These are phyloP conservation scores for Drosophila watanabei DNA, from an alignment of 1,140 invertebrate species.

Conservation along the genomic window DNA sequence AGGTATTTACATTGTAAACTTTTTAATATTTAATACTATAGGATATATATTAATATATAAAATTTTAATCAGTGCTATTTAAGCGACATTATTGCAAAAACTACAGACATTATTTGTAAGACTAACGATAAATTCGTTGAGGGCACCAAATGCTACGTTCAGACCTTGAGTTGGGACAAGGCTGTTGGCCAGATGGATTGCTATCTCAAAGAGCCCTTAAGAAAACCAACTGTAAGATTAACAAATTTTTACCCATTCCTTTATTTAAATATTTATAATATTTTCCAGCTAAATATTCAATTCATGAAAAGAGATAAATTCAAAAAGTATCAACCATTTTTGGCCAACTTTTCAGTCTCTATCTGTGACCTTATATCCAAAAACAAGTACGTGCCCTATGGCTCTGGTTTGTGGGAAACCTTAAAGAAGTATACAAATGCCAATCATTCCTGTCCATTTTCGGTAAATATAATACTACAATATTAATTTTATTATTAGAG, in stretches of 20 bases:
- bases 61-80: not conserved
- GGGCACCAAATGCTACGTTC: not conserved
- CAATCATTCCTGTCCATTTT: constrained; percentile 4
- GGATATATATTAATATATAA: not conserved
- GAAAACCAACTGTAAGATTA: not conserved
- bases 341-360: constrained; percentile 1
- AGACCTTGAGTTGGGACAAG: not conserved
- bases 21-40: not conserved
- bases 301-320: not conserved
- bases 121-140: constrained; percentile 3
- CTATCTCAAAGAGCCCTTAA: not conserved
- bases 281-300: not conserved
- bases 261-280: too few relatives aligned
- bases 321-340: constrained; percentile 3
- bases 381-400: not conserved
- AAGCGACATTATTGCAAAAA: not conserved
- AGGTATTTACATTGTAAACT: not conserved
- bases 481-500: too few relatives aligned
- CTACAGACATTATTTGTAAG: not conserved
- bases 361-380: constrained; percentile 5
- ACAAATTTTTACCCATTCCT: fast-evolving
- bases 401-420: not conserved
- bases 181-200: constrained; percentile 3
- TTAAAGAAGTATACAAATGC: not conserved
- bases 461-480: not conserved